phyloP scores from a whole-genome alignment of 1,140 invertebrate genomes.

The Caenorhabditis briggsae region DNA sequence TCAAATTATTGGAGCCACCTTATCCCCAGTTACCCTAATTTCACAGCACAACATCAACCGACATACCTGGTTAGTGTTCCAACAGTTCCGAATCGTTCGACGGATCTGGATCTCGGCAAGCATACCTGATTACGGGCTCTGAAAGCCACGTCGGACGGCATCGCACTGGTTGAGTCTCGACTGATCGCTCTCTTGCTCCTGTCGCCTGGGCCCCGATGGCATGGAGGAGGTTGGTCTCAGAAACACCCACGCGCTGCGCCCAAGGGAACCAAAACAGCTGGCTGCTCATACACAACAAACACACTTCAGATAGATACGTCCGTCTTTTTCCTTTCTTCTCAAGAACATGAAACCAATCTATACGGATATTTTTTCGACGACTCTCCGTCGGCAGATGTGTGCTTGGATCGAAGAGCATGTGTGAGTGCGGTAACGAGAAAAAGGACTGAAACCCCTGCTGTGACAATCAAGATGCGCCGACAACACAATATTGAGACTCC shows the following conservation, averaged over 20 bases:
- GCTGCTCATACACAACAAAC: conserved; percentile 51
- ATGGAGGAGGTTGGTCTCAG: conserved; percentile 1
- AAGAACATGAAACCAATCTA: conserved; percentile 53
- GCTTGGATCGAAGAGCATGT: too few species aligned
- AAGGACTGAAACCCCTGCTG: conserved; percentile 14
- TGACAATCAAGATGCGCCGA: neutral
- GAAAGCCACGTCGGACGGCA: conserved; percentile 54
- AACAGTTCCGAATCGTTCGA: conserved; percentile 62
- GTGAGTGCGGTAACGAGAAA: conserved; percentile 27
- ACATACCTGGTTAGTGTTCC: conserved; percentile 62
- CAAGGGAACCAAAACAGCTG: conserved; percentile 48
- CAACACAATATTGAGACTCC: conserved; percentile 16
- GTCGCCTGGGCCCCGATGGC: conserved; percentile 1
- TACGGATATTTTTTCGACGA: conserved; percentile 5
- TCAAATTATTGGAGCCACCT: too few species aligned
- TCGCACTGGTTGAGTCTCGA: conserved; percentile 34
- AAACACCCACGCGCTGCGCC: conserved; percentile 33
- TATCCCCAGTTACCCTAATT: too few species aligned
- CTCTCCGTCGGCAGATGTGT: conserved; percentile 6
- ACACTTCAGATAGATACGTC: neutral
- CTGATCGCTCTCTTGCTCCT: neutral
- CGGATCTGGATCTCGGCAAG: conserved; percentile 60
- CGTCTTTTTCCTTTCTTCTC: conserved; percentile 4
- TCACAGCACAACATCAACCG: neutral
- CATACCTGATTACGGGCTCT: conserved; percentile 59